phyloP scores from a whole-genome alignment of 2,888 invertebrate genomes.

The Alloscopus bannaensis region DNA sequence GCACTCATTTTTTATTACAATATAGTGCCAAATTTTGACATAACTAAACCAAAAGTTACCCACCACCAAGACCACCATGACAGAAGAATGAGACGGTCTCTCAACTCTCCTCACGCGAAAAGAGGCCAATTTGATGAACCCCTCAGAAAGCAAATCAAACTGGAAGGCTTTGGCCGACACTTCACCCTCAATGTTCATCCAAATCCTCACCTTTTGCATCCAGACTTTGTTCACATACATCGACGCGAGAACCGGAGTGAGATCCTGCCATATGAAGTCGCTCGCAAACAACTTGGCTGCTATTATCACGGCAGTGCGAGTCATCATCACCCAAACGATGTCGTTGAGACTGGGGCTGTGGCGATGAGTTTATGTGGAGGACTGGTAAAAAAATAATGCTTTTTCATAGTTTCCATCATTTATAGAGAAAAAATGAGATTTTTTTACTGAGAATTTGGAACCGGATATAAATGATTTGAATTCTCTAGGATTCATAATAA shows the following conservation, averaged over 20 bases:
- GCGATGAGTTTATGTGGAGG: constrained; percentile 71
- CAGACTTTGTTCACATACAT: constrained; percentile 70
- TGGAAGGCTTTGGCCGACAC: constrained; percentile 66
- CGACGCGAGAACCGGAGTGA: constrained; percentile 68
- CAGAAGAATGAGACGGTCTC: constrained; percentile 32
- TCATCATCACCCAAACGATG: constrained; percentile 32
- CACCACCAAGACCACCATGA: constrained; percentile 38
- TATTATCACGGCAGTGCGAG: constrained; percentile 69
- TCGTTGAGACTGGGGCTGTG: constrained; percentile 56
- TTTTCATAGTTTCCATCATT: constrained; percentile 66
- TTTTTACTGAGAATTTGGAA: not conserved
- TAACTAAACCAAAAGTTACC: constrained; percentile 62
- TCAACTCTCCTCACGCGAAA: not conserved
- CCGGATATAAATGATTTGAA: not conserved
- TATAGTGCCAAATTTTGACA: constrained; percentile 72
- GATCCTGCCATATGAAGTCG: constrained; percentile 61
- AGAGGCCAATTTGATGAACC: not conserved
- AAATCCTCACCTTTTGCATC: constrained; percentile 67
- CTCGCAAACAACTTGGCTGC: constrained; percentile 64
- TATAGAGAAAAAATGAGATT: no score
- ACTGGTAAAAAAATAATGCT: constrained; percentile 66
- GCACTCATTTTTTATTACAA: constrained; percentile 14
- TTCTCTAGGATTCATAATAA: not conserved
- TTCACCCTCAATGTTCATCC: constrained; percentile 65
- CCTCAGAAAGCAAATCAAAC: constrained; percentile 50